Evolutionary conservation across 2,888 invertebrate species (phyloP), one percentile per base, ranked within the genome.

Genomic region (Drosophila stalkeri): DNA sequence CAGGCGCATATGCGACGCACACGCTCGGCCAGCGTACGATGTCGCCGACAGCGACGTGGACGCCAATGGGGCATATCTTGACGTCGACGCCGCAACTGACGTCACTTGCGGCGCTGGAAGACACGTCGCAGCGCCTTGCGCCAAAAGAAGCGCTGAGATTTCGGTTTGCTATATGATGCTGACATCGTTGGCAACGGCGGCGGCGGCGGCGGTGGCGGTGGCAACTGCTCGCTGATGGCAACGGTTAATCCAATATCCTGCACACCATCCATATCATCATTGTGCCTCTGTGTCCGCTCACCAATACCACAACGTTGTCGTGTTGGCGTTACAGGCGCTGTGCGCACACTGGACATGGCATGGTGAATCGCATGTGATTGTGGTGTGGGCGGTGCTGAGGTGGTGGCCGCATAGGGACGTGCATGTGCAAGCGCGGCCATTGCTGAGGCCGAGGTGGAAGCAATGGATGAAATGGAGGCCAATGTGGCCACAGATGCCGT

Each of bases 111-210:
- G 20, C 87, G 87, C 65, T 90, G 91, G 80, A 91, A 91, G 76
- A 92, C 91, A 49, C 91, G 92, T 23, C 92, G 86, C 70, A 91
- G 64, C 3, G 92, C 91, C 72, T 89, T 92, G 68, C 92, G 92
- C 92, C 92, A 92, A 71, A 88, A 92, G 70, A 91, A 82, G 49
- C 86, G 88, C 64, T 91, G 90, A 14, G 86, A 83, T 62, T 89
- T 89, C 20, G 76, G 55, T 47, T 89, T 86, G 23, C 67, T 27
- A 33, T 67, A 61, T 7, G 56, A 56, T 31, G 37, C 37, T 23
- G 20, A 43, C 55, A 31, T 31, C n/a, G 49, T 2, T 14, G 46
- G 43, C 23, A 23, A 23, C n/a, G 11, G 20, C 14, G 20, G 20
- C 2, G 47, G 47, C 7, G 49, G 49, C 6, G 49, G 49, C 6